These are phyloP conservation scores for Leptopilina boulardi DNA, from an alignment of 1,140 invertebrate genomes.

Conservation along the genomic window DNA sequence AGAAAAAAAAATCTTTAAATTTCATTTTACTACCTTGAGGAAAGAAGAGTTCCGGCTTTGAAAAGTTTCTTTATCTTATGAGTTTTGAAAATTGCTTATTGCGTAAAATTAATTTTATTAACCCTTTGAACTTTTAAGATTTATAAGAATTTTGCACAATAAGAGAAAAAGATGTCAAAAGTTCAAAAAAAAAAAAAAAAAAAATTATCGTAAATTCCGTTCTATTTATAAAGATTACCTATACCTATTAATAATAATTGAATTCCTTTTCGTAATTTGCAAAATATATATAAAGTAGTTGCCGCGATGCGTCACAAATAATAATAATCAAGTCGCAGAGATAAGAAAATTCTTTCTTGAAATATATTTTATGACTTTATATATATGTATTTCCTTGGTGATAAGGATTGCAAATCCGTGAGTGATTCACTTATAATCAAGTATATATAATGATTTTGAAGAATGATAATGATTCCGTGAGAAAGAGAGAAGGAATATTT, in stretches of 20 bases:
- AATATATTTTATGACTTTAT: background rate
- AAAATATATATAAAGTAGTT: background rate
- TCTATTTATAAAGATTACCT: no score
- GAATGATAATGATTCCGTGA: background rate
- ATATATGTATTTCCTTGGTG: no score
- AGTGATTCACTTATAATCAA: background rate
- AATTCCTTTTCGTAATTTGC: background rate
- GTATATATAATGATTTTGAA: background rate
- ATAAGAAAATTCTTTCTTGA: background rate
- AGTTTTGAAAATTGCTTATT: no score
- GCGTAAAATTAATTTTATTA: background rate
- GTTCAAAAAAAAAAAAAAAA: no score
- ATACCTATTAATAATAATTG: no score
- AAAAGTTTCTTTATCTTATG: background rate
- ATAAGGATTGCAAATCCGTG: slow-evolving; percentile 1
- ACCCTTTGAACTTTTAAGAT: background rate
- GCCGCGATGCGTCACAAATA: background rate
- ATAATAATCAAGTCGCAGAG: background rate
- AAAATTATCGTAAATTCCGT: no score
- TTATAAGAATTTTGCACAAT: background rate
- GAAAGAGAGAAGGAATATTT: no score
- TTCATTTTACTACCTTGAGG: background rate
- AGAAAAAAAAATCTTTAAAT: background rate
- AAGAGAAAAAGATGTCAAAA: background rate
- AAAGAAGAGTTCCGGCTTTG: background rate